Evolutionary conservation across 2,888 invertebrate species (phyloP).

Genomic region (Scaptomyza caliginosa): DNA sequence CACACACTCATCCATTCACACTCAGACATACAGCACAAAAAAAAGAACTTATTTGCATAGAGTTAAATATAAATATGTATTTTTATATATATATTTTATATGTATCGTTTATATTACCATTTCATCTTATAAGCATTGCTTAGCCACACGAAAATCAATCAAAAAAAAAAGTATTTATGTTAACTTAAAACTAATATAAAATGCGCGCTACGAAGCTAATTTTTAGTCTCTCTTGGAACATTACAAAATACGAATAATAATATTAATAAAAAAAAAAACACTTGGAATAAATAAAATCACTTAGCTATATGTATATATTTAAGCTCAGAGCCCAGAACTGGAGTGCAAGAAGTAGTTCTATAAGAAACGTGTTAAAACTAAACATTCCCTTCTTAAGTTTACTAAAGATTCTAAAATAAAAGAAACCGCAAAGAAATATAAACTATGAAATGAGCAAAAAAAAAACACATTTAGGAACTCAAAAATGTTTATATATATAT

Average conservation of each 20-base stretch:
- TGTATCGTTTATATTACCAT: slow-evolving; percentile 56
- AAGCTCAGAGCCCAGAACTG: slow-evolving; percentile 67
- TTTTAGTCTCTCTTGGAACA: slow-evolving; percentile 73
- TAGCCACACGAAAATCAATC: slow-evolving; percentile 34
- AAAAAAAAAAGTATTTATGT: slow-evolving; percentile 18
- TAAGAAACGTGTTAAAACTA: neutral
- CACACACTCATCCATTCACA: slow-evolving; percentile 38
- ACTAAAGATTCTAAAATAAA: slow-evolving; percentile 4
- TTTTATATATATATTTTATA: slow-evolving; percentile 38
- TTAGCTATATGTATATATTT: slow-evolving; percentile 39
- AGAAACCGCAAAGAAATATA: slow-evolving; percentile 8
- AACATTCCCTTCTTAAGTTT: slow-evolving; percentile 7
- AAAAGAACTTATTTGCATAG: slow-evolving; percentile 53
- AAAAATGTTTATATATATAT: slow-evolving; percentile 17
- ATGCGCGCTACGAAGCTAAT: slow-evolving; percentile 64
- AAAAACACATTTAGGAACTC: slow-evolving; percentile 52
- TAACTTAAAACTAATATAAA: slow-evolving; percentile 58
- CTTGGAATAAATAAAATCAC: slow-evolving; percentile 70
- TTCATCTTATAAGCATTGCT: slow-evolving; percentile 66
- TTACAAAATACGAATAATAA: slow-evolving; percentile 48
- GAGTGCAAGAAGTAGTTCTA: slow-evolving; percentile 14
- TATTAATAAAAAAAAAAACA: slow-evolving; percentile 25
- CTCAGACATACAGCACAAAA: slow-evolving; percentile 30
- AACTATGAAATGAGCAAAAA: slow-evolving; percentile 36
- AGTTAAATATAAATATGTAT: slow-evolving; percentile 36